These are phyloP conservation scores for Moxostoma hubbsi DNA, from an alignment of 2,797 vertebrate genomes.

Conservation along the genomic window DNA sequence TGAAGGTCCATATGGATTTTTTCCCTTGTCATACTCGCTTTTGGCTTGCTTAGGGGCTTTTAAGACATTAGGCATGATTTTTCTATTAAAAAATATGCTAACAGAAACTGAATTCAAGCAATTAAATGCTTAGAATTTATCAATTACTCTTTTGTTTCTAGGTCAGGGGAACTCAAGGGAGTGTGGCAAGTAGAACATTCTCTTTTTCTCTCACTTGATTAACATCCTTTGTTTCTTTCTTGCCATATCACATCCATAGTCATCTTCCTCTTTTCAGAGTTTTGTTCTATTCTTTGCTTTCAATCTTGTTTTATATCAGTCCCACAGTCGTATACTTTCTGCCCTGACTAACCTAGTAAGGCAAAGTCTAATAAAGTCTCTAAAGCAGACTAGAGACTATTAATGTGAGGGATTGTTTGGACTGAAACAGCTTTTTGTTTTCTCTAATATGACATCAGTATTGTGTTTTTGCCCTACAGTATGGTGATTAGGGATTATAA, in stretches of 20 bases:
- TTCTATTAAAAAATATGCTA: neutral
- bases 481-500: slow-evolving; percentile 10
- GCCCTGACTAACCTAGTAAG: slow-evolving; percentile 11
- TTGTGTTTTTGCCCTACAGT: neutral
- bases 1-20: no score
- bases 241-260: slow-evolving; percentile 28
- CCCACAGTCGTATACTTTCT: neutral
- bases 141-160: slow-evolving; percentile 53
- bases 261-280: slow-evolving; percentile 22
- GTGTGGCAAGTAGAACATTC: slow-evolving; percentile 70
- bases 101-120: slow-evolving; percentile 12
- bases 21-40: no score
- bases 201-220: slow-evolving; percentile 64
- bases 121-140: slow-evolving; percentile 47
- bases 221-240: slow-evolving; percentile 36
- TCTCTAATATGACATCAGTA: slow-evolving; percentile 7
- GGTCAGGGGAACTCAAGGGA: slow-evolving; percentile 64
- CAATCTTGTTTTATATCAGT: slow-evolving; percentile 16
- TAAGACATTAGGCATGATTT: no score
- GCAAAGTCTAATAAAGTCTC: slow-evolving; percentile 8
- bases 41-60: no score
- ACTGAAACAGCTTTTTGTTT: neutral
- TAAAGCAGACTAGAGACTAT: slow-evolving; percentile 5
- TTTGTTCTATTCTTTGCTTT: slow-evolving; percentile 12
- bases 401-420: slow-evolving; percentile 1